Base-by-base conservation (phyloP, 2,797 vertebrate genomes). In the Gadopsis marmoratus region DNA sequence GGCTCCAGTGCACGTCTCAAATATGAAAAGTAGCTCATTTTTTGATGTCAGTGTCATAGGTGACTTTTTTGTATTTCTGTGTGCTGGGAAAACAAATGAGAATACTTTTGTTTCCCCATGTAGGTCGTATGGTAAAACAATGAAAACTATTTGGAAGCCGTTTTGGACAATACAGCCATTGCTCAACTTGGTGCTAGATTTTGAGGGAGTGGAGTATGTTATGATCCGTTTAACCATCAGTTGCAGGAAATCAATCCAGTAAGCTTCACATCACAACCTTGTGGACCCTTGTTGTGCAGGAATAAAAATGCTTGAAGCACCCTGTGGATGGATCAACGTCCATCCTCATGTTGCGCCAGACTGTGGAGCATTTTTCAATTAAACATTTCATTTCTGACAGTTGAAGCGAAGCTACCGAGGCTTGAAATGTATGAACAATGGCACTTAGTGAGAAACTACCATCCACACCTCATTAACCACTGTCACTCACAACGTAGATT, bases 331-430 rank as follows among this genome's bases (percentile, higher is more conserved):
- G 70, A 56, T 78, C 7, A 6, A 23, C 14, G 35, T 74, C 66
- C 69, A 9, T 83, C 72, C 45, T 64, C 59, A 1, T 5, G 63
- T 61, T 61, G 56, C 74, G 67, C 23, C 35, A 56, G 51, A 74
- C 74, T 59, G 50, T 41, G 23, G 53, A 84, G 76, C 56, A 35
- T 86, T 89, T 88, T 78, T 83, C 82, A 91, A 92, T 93, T 91
- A 93, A 87, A 85, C 92, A 92, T 95, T 95, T 95, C 87, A 94
- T 94, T 92, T 93, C 86, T 92, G 92, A 92, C 91, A 93, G 90
- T 87, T 89, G 90, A 93, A 89, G 84, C 64, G 4, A 84, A 91
- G 83, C 89, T 84, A 78, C 74, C 11, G 87, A 93, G 74, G 83
- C 91, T 84, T 94, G 78, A 89, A 94, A 88, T 58, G 83, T 87